These are phyloP conservation scores for Lysiphlebus fabarum DNA, from an alignment of 1,140 invertebrate species.

Conservation along the genomic window DNA sequence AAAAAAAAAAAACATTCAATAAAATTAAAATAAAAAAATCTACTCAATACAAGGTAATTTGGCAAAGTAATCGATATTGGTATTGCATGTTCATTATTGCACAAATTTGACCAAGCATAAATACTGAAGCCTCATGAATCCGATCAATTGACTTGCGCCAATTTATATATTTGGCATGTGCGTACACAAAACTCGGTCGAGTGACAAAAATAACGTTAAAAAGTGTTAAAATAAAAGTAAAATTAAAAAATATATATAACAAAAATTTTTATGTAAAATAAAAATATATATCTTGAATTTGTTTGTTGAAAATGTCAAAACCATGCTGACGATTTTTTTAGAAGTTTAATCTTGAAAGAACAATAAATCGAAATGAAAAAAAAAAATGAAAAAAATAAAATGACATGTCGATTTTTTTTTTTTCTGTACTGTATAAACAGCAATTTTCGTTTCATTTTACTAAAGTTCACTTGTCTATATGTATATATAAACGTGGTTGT, in stretches of 20 bases:
- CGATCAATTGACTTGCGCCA: constrained; percentile 11
- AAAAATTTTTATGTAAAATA: no score
- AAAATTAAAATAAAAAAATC: no score
- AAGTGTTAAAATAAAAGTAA: no score
- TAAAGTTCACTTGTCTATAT: background rate
- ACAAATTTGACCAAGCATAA: constrained; percentile 8
- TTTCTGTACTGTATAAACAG: constrained; percentile 1
- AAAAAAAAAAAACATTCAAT: background rate
- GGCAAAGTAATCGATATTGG: constrained; percentile 13
- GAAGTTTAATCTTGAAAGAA: no score
- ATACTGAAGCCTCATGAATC: constrained; percentile 9
- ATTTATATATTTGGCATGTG: constrained; percentile 8
- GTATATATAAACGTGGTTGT: background rate
- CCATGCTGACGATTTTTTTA: no score
- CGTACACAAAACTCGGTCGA: no score
- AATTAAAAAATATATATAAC: no score
- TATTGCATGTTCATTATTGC: constrained; percentile 12
- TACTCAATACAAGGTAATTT: constrained; percentile 14
- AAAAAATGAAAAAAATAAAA: background rate
- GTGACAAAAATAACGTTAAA: no score
- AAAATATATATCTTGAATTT: no score
- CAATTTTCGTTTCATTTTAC: constrained; percentile 10
- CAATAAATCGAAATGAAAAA: background rate
- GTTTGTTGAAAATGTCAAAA: no score
- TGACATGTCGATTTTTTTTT: constrained; percentile 1